Percentiles rank a stretch among this genome's conserved stretches.
These are phyloP conservation scores for Dasypogon diadema DNA, from an alignment of 2,888 invertebrate genomes.

Conservation along the genomic window DNA sequence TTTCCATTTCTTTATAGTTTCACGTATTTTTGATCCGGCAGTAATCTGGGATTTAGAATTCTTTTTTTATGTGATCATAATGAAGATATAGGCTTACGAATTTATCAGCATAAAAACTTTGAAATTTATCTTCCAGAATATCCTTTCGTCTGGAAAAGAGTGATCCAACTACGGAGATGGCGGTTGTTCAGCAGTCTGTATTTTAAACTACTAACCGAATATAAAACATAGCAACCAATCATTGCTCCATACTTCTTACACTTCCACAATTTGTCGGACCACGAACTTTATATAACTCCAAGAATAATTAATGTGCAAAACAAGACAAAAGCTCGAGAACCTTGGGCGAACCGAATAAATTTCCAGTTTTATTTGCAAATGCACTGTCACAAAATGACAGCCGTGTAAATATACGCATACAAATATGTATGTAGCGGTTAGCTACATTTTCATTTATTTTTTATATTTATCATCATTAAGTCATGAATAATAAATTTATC, in stretches of 20 bases:
- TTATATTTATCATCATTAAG: no score
- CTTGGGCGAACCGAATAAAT: no score
- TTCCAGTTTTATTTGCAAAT: no score
- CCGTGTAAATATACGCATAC: no score
- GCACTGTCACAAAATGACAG: no score
- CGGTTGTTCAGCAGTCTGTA: constrained; percentile 86
- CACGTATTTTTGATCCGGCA: constrained; percentile 89
- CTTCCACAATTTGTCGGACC: constrained; percentile 61
- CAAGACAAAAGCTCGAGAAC: no score
- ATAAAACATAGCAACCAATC: constrained; percentile 60
- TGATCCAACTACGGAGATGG: constrained; percentile 86
- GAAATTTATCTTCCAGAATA: constrained; percentile 82
- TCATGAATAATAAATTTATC: no score
- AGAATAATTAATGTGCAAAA: no score
- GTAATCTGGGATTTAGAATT: constrained; percentile 77
- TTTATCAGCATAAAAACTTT: constrained; percentile 76
- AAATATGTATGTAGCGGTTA: no score
- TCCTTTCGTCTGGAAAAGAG: constrained; percentile 87
- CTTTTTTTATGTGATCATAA: no score
- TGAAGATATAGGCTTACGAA: constrained; percentile 70
- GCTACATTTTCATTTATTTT: no score
- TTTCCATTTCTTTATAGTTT: constrained; percentile 69
- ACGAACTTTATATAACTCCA: constrained; percentile 63
- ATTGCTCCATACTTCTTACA: constrained; percentile 63
- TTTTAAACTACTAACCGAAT: constrained; percentile 74